Percentiles rank a stretch among this genome's conserved stretches.
These are phyloP conservation scores for Rhynchomys soricoides DNA, from an alignment of 2,113 vertebrate genomes.

Conservation along the genomic window DNA sequence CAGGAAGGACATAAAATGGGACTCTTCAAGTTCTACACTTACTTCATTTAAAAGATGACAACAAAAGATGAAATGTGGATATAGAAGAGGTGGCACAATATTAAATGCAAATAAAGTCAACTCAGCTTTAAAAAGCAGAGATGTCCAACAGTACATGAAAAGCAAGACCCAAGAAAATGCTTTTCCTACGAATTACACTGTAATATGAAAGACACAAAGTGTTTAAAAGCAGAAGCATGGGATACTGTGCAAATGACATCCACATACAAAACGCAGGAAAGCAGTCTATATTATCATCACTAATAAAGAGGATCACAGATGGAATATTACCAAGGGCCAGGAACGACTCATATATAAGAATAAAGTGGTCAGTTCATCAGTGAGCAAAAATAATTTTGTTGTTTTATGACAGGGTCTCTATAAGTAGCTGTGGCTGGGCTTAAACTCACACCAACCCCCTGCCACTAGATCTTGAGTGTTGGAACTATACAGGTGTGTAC, in stretches of 20 bases:
- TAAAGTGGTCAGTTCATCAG: not conserved
- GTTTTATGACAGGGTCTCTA: not conserved
- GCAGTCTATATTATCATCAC: not conserved
- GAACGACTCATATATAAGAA: not conserved
- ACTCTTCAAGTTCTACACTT: not conserved
- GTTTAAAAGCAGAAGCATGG: not conserved
- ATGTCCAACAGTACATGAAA: not conserved
- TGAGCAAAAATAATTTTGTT: not conserved
- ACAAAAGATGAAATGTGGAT: not conserved
- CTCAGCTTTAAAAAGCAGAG: not conserved
- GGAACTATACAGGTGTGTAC: not conserved
- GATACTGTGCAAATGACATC: not conserved
- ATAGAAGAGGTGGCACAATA: not conserved
- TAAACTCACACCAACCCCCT: not conserved
- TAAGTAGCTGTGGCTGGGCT: not conserved
- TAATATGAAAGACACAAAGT: constrained; percentile 13
- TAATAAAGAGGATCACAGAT: not conserved
- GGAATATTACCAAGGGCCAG: constrained; percentile 8
- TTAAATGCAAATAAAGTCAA: not conserved
- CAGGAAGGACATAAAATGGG: not conserved
- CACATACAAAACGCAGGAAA: not conserved
- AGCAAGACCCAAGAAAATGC: not conserved
- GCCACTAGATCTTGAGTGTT: not conserved
- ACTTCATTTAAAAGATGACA: not conserved
- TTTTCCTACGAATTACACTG: not conserved